A percentile compares a stretch with the other conserved stretches of the same genome.
Conservation (phyloP, 2,797 vertebrate genomes). For the Betta splendens region DNA sequence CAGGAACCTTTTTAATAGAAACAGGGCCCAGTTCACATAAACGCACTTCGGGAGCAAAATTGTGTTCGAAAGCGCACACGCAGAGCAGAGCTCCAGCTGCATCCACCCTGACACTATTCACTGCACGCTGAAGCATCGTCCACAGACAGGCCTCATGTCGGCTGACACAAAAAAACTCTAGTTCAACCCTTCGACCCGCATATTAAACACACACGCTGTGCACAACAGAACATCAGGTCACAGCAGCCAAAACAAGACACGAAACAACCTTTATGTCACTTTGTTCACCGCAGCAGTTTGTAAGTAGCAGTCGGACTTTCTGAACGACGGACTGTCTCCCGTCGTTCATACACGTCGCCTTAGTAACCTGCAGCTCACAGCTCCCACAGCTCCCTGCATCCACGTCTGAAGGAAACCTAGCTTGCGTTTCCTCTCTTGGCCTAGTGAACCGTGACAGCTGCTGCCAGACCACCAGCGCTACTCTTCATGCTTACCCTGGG, state of each 20-base stretch:
- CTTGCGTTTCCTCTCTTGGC: too few relatives aligned
- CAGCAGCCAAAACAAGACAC: constrained; percentile 7
- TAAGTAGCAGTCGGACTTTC: constrained; percentile 17
- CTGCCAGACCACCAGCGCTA: constrained; percentile 9
- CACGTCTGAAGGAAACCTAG: too few relatives aligned
- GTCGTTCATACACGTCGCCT: constrained; percentile 24
- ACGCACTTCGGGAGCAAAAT: background rate
- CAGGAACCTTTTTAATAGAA: constrained; percentile 83
- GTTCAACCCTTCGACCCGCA: background rate
- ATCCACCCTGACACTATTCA: background rate
- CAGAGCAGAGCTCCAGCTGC: background rate
- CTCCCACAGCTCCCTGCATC: too few relatives aligned
- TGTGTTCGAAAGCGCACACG: constrained; percentile 4
- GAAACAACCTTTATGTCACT: background rate
- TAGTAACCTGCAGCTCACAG: too few relatives aligned
- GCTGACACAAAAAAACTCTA: too few relatives aligned
- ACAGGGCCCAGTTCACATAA: constrained; percentile 64
- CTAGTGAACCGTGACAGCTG: background rate
- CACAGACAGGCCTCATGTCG: background rate
- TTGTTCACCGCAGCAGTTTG: constrained; percentile 15
- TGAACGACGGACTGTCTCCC: constrained; percentile 10
- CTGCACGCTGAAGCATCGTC: too few relatives aligned
- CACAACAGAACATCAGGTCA: constrained; percentile 13
- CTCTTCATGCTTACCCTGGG: constrained; percentile 72
- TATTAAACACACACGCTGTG: background rate